These are phyloP conservation scores for Aphaenogaster rudis DNA, from an alignment of 1,140 invertebrate species.

Conservation along the genomic window DNA sequence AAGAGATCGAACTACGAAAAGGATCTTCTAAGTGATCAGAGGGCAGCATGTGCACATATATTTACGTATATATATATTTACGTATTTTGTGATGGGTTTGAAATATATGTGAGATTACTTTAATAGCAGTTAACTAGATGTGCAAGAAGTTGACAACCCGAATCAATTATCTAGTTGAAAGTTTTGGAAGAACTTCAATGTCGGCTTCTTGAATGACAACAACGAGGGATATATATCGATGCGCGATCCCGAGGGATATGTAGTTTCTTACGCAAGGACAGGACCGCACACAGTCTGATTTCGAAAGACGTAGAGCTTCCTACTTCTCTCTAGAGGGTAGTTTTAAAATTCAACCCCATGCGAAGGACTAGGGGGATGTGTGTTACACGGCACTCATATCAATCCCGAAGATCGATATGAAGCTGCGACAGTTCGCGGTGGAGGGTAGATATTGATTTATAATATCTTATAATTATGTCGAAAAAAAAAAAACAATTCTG, in stretches of 20 bases:
- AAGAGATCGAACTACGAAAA: slow-evolving; percentile 65
- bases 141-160: background rate
- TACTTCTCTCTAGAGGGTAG: slow-evolving; percentile 78
- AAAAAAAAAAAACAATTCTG: background rate
- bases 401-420: slow-evolving; percentile 72
- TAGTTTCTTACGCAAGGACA: slow-evolving; percentile 81
- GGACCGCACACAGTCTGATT: slow-evolving; percentile 80
- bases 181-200: slow-evolving; percentile 30
- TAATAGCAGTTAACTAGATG: background rate
- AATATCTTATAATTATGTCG: background rate
- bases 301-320: slow-evolving; percentile 75
- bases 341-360: slow-evolving; percentile 85
- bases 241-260: slow-evolving; percentile 78
- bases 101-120: background rate
- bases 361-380: slow-evolving; percentile 73
- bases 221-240: slow-evolving; percentile 66
- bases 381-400: slow-evolving; percentile 78
- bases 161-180: slow-evolving; percentile 16
- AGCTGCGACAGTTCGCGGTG: background rate
- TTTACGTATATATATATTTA: background rate
- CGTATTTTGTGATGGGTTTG: background rate
- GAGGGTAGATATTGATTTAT: background rate
- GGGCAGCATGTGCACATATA: background rate
- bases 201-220: slow-evolving; percentile 23
- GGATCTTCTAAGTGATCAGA: slow-evolving; percentile 15